Conservation (phyloP, 1,140 invertebrate species). For the Meloidogyne exigua region DNA sequence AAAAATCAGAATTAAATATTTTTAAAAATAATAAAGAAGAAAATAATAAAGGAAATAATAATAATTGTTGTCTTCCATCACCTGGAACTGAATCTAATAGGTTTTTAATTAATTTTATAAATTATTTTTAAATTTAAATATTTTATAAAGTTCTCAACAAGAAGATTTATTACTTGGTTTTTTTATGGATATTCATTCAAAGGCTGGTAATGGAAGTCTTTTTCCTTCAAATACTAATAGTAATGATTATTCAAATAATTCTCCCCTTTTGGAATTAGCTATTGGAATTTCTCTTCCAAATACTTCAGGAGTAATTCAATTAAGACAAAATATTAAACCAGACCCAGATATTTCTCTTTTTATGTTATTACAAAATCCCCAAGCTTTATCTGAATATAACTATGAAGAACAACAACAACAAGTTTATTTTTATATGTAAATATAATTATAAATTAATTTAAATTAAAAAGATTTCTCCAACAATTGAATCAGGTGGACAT, state of each 20-base stretch:
- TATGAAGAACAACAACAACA: neutral
- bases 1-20: neutral
- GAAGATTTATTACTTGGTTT: constrained; percentile 53
- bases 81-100: constrained; percentile 51
- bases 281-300: constrained; percentile 18
- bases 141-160: constrained; percentile 53
- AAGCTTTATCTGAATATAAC: constrained; percentile 11
- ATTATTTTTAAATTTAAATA: too few relatives aligned
- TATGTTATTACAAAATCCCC: constrained; percentile 42
- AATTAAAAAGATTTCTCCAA: constrained; percentile 22
- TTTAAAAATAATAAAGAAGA: neutral
- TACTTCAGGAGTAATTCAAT: constrained; percentile 7
- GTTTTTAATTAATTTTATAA: too few relatives aligned
- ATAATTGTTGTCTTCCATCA: constrained; percentile 47
- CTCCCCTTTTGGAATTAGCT: constrained; percentile 15
- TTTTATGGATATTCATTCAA: constrained; percentile 54
- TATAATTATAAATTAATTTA: neutral
- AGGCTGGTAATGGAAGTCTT: constrained; percentile 19
- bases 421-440: neutral
- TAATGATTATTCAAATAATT: neutral
- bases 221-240: constrained; percentile 1
- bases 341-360: constrained; percentile 55
- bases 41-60: neutral
- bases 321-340: constrained; percentile 42
- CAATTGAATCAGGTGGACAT: neutral